Evolutionary conservation across 1,140 invertebrate genomes (phyloP).

Genomic region (Aphis gossypii): DNA sequence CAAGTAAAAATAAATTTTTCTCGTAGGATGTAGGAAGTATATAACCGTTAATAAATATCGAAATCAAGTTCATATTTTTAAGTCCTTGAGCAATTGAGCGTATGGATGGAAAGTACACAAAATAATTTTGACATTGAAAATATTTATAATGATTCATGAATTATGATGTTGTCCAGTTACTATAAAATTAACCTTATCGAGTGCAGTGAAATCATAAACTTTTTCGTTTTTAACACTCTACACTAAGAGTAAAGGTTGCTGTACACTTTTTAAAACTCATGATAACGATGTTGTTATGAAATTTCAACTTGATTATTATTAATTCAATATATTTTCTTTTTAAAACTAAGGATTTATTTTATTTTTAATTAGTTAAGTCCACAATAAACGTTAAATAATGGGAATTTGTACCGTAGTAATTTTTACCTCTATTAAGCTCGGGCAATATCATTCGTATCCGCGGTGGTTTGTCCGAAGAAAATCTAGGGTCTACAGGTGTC

Average conservation of each 20-base stretch:
- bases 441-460: constrained; percentile 60
- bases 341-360: not conserved
- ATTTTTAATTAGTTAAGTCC: not conserved
- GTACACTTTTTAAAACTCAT: not conserved
- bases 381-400: not conserved
- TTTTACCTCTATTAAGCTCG: constrained; percentile 60
- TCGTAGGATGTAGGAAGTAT: not conserved
- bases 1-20: not conserved
- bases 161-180: not conserved
- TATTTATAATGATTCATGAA: not conserved
- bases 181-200: not conserved
- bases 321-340: not conserved
- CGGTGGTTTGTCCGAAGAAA: constrained; percentile 7
- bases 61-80: not conserved
- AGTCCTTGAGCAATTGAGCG: constrained; percentile 24
- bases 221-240: not conserved
- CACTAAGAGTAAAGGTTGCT: not conserved
- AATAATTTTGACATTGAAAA: constrained; percentile 47
- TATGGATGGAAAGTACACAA: not conserved
- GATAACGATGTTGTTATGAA: not conserved
- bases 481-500: constrained; percentile 42
- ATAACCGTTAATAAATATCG: too few relatives aligned
- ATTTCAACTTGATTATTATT: not conserved
- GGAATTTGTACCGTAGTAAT: not conserved
- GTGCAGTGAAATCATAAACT: not conserved